Base-by-base conservation (phyloP, 2,113 vertebrate species). In the Sinocyclocheilus rhinocerous region DNA sequence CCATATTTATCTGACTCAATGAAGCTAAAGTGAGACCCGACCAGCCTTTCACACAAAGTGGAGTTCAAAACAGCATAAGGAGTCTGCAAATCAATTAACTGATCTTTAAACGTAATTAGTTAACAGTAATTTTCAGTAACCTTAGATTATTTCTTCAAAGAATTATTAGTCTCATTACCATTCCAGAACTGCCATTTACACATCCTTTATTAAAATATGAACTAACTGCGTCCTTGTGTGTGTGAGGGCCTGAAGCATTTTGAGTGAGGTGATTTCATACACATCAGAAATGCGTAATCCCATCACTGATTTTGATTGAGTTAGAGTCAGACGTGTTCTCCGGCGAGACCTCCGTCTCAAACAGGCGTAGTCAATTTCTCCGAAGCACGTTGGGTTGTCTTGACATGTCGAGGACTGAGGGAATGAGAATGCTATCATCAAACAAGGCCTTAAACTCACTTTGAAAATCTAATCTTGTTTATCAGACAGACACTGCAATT, bases 391-490 rank as follows among this genome's bases (percentile, higher is more conserved):
- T 79, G 50, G 73, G 45, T 26, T 48, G 36, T 85, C 79, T 82
- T 88, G 87, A 85, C 39, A 33, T 20, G 83, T 70, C 18, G 29
- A 76, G 59, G 69, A 70, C 67, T 52, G 29, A 24, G 59, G 16
- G 78, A 84, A 88, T 81, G 57, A 48, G 26, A 85, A 84, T 72
- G 10, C 26, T 42, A 61, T 84, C 81, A 78, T 69, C 86, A 87
- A 57, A 81, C 79, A 81, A 80, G 39, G 42, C 79, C 20, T 67
- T 81, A 81, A 50, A 48, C 61, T 67, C 61, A 81, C 67, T 65
- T 67, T 48, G 22, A 48, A 24, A 67, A 81, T 81, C 39, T 81
- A 67, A 81, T 81, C 59, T 67, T 78, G 65, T 79, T 69, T 67
- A 63, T 67, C 59, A 67, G 29, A 80, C 77, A 39, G 73, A 67